Evolutionary conservation across 2,888 invertebrate species (phyloP).

Genomic region (Platerodrilus igneus): DNA sequence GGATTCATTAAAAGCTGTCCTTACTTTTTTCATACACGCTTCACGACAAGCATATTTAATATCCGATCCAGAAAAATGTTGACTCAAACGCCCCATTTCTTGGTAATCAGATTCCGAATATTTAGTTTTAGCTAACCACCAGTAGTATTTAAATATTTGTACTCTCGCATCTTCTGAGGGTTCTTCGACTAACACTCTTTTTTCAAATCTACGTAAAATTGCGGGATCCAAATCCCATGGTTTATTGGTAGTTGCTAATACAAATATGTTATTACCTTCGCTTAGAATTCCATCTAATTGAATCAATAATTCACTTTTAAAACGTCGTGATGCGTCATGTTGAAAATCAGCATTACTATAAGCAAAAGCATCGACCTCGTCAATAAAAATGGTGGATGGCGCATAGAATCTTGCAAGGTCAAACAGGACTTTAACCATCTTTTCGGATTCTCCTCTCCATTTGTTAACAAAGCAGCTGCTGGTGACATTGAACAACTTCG

Average conservation of each 20-base stretch:
- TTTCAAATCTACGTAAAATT: constrained; percentile 81
- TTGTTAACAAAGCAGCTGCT: constrained; percentile 89
- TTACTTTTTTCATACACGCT: constrained; percentile 75
- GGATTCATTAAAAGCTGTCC: constrained; percentile 39
- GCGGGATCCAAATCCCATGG: constrained; percentile 93
- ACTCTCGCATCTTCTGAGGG: constrained; percentile 65
- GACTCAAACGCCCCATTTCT: constrained; percentile 55
- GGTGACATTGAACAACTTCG: constrained; percentile 86
- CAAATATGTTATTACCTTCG: constrained; percentile 62
- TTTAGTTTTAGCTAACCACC: constrained; percentile 47
- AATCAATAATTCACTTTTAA: constrained; percentile 83
- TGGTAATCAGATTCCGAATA: constrained; percentile 50
- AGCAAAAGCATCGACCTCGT: constrained; percentile 85
- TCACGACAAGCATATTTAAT: constrained; percentile 84
- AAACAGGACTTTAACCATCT: constrained; percentile 82
- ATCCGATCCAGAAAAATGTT: constrained; percentile 85
- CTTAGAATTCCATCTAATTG: constrained; percentile 76
- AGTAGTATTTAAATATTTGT: constrained; percentile 61
- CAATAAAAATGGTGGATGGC: constrained; percentile 88
- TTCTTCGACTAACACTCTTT: constrained; percentile 74
- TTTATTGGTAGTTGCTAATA: constrained; percentile 84
- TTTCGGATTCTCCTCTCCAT: constrained; percentile 95
- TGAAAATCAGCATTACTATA: constrained; percentile 63
- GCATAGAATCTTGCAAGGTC: constrained; percentile 75
- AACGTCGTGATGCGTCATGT: constrained; percentile 81